These are phyloP conservation scores for Salminus brasiliensis DNA, from an alignment of 2,113 vertebrate genomes.

Conservation along the genomic window DNA sequence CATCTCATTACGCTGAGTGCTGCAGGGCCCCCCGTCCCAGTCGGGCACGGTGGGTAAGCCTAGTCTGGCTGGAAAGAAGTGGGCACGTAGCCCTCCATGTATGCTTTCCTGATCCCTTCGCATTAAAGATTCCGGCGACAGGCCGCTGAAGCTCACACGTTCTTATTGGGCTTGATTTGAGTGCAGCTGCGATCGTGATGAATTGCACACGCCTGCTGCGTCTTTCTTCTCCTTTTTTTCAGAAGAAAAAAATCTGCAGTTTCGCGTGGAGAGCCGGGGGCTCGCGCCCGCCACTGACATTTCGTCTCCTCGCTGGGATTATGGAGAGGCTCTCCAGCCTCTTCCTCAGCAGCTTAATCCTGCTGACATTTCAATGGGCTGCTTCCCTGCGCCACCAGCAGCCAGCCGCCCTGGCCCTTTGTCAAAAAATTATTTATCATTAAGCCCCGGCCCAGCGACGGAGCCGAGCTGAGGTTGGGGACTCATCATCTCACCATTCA, in stretches of 20 bases:
- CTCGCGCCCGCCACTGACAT: conserved; percentile 31
- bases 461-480: conserved; percentile 10
- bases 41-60: conserved; percentile 33
- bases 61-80: conserved; percentile 44
- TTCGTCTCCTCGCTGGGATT: conserved; percentile 55
- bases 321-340: conserved; percentile 40
- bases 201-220: conserved; percentile 30
- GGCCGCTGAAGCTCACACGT: conserved; percentile 59
- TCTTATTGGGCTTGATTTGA: conserved; percentile 66
- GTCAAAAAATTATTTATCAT: conserved; percentile 49
- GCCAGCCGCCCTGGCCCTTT: conserved; percentile 12
- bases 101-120: not conserved
- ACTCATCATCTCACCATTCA: conserved; percentile 43
- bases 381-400: conserved; percentile 2
- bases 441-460: conserved; percentile 19
- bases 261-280: not conserved
- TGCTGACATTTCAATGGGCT: conserved; percentile 62
- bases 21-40: conserved; percentile 25
- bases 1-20: conserved; percentile 46
- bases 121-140: not conserved
- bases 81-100: not conserved
- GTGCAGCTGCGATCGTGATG: conserved; percentile 52
- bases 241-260: conserved; percentile 1
- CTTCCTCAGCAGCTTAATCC: conserved; percentile 57
- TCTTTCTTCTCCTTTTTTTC: conserved; percentile 3